These are phyloP conservation scores for Antennarius striatus DNA, from an alignment of 2,113 vertebrate genomes.

Conservation along the genomic window DNA sequence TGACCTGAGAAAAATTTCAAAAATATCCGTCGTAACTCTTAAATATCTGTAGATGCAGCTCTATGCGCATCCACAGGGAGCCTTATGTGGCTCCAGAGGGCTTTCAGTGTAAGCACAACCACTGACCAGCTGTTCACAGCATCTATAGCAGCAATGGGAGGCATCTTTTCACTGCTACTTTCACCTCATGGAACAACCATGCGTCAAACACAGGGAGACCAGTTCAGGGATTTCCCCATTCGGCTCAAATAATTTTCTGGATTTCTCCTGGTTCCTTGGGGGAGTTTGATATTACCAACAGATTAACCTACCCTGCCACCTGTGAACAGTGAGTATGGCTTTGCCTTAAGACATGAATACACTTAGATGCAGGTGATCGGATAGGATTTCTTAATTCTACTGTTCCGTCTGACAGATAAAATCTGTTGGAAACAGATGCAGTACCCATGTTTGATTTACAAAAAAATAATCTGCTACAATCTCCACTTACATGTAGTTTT, in stretches of 20 bases:
- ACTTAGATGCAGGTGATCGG: too few species aligned
- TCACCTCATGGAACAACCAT: constrained; percentile 53
- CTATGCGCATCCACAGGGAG: constrained; percentile 48
- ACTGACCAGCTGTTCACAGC: constrained; percentile 73
- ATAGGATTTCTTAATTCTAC: too few species aligned
- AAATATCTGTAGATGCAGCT: constrained; percentile 67
- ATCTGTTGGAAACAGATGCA: too few species aligned
- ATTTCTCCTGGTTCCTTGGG: constrained; percentile 29
- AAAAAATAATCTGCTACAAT: too few species aligned
- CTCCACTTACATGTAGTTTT: too few species aligned
- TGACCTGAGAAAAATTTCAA: constrained; percentile 43
- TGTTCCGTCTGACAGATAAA: too few species aligned
- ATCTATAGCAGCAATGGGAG: constrained; percentile 64
- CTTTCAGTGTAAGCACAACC: constrained; percentile 59
- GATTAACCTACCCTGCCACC: background rate
- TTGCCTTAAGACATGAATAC: too few species aligned
- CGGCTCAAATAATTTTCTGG: constrained; percentile 54
- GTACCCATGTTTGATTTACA: too few species aligned
- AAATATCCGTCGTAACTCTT: constrained; percentile 57
- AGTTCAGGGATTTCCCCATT: constrained; percentile 47
- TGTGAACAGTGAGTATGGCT: background rate
- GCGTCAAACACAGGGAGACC: constrained; percentile 45
- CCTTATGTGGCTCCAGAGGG: constrained; percentile 59
- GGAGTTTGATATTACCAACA: constrained; percentile 44
- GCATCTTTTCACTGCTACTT: constrained; percentile 60